phyloP scores from a whole-genome alignment of 2,888 invertebrate genomes.

The Drosophila tripunctata region DNA sequence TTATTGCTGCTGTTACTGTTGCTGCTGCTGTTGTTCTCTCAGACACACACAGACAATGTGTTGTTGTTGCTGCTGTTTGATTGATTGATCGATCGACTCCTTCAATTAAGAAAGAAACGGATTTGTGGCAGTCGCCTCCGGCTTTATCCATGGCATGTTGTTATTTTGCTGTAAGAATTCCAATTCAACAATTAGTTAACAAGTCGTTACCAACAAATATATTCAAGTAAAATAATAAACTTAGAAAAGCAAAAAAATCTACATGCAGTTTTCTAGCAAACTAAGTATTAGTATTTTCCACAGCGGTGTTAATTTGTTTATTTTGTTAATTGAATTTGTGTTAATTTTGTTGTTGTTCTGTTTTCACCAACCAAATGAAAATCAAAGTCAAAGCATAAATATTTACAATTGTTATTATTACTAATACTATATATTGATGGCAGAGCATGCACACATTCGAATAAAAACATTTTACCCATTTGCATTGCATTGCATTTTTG shows the following conservation, averaged over 20 bases:
- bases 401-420: constrained; percentile 3
- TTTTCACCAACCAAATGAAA: neutral
- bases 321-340: constrained; percentile 26
- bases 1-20: constrained; percentile 27
- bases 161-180: constrained; percentile 79
- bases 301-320: constrained; percentile 20
- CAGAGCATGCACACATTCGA: constrained; percentile 74
- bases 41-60: constrained; percentile 33
- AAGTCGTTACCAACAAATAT: neutral
- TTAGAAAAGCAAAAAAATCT: neutral
- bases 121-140: constrained; percentile 84
- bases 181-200: constrained; percentile 11
- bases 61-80: constrained; percentile 26
- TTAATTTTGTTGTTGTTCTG: neutral
- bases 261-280: constrained; percentile 55
- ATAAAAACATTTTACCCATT: constrained; percentile 83
- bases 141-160: constrained; percentile 84
- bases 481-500: constrained; percentile 63
- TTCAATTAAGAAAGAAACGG: constrained; percentile 84
- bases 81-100: constrained; percentile 42
- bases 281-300: constrained; percentile 9
- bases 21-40: constrained; percentile 24
- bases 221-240: neutral
- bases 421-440: constrained; percentile 16
- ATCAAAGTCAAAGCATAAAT: constrained; percentile 8